phyloP scores from a whole-genome alignment of 1,140 invertebrate genomes.

The Lordiphosa collinella region DNA sequence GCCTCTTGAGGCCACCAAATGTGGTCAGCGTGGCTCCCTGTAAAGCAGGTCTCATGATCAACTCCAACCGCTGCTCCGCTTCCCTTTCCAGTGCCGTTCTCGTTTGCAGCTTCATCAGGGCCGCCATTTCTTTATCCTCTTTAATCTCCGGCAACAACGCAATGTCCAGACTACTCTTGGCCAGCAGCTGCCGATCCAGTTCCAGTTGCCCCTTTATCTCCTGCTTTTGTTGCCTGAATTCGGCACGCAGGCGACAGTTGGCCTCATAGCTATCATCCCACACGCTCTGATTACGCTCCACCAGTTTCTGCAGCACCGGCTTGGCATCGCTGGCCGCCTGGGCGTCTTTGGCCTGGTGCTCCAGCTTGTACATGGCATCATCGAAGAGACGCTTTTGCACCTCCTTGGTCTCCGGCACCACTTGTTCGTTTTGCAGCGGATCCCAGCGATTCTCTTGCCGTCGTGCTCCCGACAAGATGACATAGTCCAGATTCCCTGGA shows the following conservation, averaged over 20 bases:
- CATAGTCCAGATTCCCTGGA: slow-evolving; percentile 98
- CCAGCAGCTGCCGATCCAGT: slow-evolving; percentile 86
- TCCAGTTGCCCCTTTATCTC: slow-evolving; percentile 85
- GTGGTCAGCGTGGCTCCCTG: slow-evolving; percentile 82
- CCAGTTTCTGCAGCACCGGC: slow-evolving; percentile 86
- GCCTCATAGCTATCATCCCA: slow-evolving; percentile 96
- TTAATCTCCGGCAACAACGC: slow-evolving; percentile 87
- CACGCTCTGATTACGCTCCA: slow-evolving; percentile 87
- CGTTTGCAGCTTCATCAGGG: slow-evolving; percentile 85
- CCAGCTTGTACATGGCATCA: slow-evolving; percentile 98
- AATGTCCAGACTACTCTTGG: slow-evolving; percentile 89
- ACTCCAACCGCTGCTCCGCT: slow-evolving; percentile 80
- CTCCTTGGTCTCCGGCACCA: slow-evolving; percentile 93
- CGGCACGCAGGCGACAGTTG: slow-evolving; percentile 89
- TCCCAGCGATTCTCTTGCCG: slow-evolving; percentile 99
- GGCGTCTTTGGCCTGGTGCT: slow-evolving; percentile 93
- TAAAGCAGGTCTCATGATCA: slow-evolving; percentile 82
- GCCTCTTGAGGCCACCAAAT: slow-evolving; percentile 79
- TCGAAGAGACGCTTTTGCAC: slow-evolving; percentile 92
- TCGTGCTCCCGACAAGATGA: slow-evolving; percentile 95
- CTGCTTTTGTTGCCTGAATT: slow-evolving; percentile 90
- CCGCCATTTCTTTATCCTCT: slow-evolving; percentile 89
- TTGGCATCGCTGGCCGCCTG: slow-evolving; percentile 85
- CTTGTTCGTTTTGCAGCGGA: slow-evolving; percentile 96
- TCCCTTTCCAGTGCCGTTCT: slow-evolving; percentile 80